Evolutionary conservation across 2,888 invertebrate species (phyloP).

Genomic region (Branchipolynoe longqiensis): DNA sequence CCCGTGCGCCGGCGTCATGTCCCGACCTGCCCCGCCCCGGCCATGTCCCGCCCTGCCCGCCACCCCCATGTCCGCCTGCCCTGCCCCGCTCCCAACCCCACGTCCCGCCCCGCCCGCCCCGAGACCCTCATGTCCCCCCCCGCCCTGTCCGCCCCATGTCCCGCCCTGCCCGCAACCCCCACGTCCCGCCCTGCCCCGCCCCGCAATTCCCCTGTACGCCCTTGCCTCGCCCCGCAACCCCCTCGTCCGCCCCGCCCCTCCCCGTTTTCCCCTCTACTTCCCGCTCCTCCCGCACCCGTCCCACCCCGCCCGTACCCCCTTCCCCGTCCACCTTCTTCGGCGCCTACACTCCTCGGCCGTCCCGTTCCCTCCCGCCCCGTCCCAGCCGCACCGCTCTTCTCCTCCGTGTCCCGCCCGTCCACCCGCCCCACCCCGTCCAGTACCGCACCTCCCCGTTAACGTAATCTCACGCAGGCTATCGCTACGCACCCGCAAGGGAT

Average conservation of each 20-base stretch:
- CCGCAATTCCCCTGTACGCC: too few relatives aligned
- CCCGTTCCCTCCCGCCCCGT: neutral
- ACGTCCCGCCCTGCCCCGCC: too few relatives aligned
- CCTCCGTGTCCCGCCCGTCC: neutral
- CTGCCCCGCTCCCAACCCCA: too few relatives aligned
- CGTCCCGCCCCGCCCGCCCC: too few relatives aligned
- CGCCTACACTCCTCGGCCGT: neutral
- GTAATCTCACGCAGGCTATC: slow-evolving; percentile 39
- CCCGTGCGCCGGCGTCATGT: too few relatives aligned
- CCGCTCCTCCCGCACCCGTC: neutral
- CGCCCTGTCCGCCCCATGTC: neutral
- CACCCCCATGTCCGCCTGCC: too few relatives aligned
- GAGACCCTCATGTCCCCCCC: too few relatives aligned
- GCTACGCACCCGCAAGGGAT: neutral
- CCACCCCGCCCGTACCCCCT: neutral
- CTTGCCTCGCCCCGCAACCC: too few relatives aligned
- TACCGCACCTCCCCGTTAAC: neutral
- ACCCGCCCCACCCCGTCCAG: neutral
- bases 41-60: too few relatives aligned
- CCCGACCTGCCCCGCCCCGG: too few relatives aligned
- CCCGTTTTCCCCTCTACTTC: neutral
- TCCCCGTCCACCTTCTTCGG: neutral
- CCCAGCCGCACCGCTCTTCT: too few relatives aligned
- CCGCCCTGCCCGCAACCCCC: neutral
- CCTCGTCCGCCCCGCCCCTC: too few relatives aligned